phyloP scores from a whole-genome alignment of 1,140 invertebrate species.

The Leptopilina boulardi region DNA sequence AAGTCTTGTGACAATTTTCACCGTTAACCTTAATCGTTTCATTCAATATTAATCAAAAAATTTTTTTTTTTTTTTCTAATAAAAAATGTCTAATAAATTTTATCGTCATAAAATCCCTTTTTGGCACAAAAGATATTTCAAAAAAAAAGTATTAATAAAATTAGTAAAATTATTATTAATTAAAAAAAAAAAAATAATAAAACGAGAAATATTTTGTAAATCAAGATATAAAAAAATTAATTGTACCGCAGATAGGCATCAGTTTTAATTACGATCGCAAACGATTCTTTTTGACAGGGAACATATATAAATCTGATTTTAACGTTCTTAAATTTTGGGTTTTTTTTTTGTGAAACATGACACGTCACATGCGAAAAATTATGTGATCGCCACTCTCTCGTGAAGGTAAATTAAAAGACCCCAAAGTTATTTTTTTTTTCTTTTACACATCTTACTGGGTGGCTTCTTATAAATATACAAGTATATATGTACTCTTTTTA shows the following conservation, averaged over 20 bases:
- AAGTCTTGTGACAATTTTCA: slow-evolving; percentile 15
- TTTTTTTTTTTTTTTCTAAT: not conserved
- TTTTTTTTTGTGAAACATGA: slow-evolving; percentile 1
- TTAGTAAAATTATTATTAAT: no score
- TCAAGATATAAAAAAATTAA: not conserved
- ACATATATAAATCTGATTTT: slow-evolving; percentile 9
- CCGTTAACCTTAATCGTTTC: not conserved
- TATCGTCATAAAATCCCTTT: no score
- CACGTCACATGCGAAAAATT: not conserved
- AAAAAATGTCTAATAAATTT: not conserved
- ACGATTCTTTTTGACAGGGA: not conserved
- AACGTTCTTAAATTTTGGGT: not conserved
- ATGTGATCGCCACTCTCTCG: not conserved
- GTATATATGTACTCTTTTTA: no score
- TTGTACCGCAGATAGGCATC: not conserved
- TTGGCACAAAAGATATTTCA: no score
- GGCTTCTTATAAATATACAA: not conserved
- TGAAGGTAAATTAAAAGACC: not conserved
- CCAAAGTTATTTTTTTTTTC: not conserved
- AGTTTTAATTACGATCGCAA: not conserved
- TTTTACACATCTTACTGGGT: not conserved
- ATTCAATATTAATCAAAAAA: slow-evolving; percentile 8
- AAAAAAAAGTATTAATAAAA: no score
- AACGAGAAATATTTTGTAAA: no score
- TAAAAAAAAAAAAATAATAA: no score